phyloP scores from a whole-genome alignment of 2,797 vertebrate species.

The Microctenopoma stevenorrisi region DNA sequence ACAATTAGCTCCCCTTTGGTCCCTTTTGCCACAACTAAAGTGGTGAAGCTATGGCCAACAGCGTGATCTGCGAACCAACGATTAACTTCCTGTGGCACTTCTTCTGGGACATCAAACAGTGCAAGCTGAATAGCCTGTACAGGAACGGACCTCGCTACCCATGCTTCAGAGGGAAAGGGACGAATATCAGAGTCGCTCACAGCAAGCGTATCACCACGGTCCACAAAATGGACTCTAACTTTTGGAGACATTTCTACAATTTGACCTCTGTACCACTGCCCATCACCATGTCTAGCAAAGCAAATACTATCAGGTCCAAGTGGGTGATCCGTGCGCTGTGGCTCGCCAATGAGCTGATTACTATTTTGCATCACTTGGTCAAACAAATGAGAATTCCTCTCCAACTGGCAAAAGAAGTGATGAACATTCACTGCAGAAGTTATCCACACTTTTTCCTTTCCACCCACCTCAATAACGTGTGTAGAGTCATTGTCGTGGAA shows the following conservation, averaged over 20 bases:
- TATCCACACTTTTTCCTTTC: conserved; percentile 83
- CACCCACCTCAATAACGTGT: conserved; percentile 83
- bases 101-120: conserved; percentile 80
- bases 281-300: conserved; percentile 86
- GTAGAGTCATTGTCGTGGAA: conserved; percentile 77
- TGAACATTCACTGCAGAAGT: conserved; percentile 80
- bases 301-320: conserved; percentile 77
- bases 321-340: conserved; percentile 43
- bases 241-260: conserved; percentile 75
- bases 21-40: conserved; percentile 84
- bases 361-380: conserved; percentile 77
- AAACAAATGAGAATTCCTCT: conserved; percentile 78
- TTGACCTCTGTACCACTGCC: conserved; percentile 88
- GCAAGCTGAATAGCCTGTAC: conserved; percentile 89
- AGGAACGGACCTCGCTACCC: conserved; percentile 81
- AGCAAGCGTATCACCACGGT: conserved; percentile 86
- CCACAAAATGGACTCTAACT: conserved; percentile 88
- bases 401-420: conserved; percentile 90
- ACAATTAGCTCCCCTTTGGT: conserved; percentile 85
- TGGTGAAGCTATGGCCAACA: conserved; percentile 78
- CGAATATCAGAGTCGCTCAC: conserved; percentile 79
- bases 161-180: conserved; percentile 78
- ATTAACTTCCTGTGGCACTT: conserved; percentile 80
- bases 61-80: conserved; percentile 86
- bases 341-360: conserved; percentile 51